phyloP scores from a whole-genome alignment of 2,113 vertebrate genomes.

The Montifringilla adamsi region DNA sequence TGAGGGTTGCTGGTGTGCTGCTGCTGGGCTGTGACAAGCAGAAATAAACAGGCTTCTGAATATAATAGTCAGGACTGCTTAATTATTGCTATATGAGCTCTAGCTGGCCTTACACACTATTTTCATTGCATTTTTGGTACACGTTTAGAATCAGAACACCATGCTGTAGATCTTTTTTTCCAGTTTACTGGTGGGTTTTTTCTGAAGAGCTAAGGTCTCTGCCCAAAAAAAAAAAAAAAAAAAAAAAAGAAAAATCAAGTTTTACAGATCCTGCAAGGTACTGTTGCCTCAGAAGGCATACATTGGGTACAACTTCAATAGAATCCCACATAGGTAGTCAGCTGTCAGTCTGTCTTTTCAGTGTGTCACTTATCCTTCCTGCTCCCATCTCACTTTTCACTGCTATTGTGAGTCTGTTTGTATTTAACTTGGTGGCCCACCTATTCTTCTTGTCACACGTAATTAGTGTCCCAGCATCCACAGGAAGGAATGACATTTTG shows the following conservation, averaged over 20 bases:
- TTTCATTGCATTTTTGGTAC: not conserved
- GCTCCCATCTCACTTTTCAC: not conserved
- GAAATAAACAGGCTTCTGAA: not conserved
- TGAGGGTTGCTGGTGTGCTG: not conserved
- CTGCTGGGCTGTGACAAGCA: not conserved
- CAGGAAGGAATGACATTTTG: not conserved
- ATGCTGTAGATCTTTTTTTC: not conserved
- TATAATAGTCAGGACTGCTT: not conserved
- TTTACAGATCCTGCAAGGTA: not conserved
- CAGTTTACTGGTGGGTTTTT: not conserved
- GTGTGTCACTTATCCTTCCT: not conserved
- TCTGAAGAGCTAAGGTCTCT: not conserved
- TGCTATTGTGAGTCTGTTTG: not conserved
- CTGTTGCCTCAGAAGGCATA: not conserved
- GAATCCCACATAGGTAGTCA: not conserved
- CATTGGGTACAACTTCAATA: fast-evolving
- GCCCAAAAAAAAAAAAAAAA: not conserved
- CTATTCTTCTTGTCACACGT: not conserved
- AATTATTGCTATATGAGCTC: not conserved
- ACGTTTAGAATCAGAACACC: not conserved
- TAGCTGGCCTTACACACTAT: not conserved
- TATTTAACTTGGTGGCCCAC: not conserved
- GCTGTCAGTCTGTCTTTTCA: not conserved
- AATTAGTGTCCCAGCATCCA: not conserved
- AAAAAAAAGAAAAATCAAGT: not conserved